Evolutionary conservation across 2,797 vertebrate species (phyloP), one percentile per base, ranked within the genome.

Genomic region (Apogon talboti): DNA sequence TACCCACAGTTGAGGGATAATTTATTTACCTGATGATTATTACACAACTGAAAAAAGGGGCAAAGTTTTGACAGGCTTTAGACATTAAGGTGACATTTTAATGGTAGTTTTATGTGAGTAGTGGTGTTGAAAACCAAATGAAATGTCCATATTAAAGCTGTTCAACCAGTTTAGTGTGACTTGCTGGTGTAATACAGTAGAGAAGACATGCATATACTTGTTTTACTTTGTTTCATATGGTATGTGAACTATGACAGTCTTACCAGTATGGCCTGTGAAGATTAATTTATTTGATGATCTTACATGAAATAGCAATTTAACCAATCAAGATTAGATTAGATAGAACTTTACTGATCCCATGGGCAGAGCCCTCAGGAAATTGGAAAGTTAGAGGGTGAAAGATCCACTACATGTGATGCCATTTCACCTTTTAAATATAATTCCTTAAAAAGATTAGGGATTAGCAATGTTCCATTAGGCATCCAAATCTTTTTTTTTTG

Each of bases 381-480:
- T 24, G 21, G 21, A 24, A 24, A 24, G 21, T 52, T 38, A 49
- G 14, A 76, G 42, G 50, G 47, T 64, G 54, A 48, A 76, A 45
- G 55, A 21, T n/a, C 30, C 33, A 69, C 42, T 43, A 21, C 43
- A 35, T 54, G 40, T 55, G 37, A 52, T 42, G 38, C 2, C 30
- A 33, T 33, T 33, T 33, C 30, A 33, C 30, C 30, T 63, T 52
- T 37, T 40, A 15, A 9, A 7, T 52, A 53, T 61, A 66, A 72
- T 47, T 74, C 40, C 43, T 24, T 69, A 66, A 61, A 55, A 19
- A 64, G 71, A 75, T 79, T 70, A 71, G 35, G 59, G 71, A 68
- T 83, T 74, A 79, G 46, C 8, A 54, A 7, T 48, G 66, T 61
- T 38, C 62, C 52, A 65, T 79, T 74, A 74, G 50, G 37, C 52